A percentile compares a stretch with the other conserved stretches of the same genome.
Conservation (phyloP, 2,888 invertebrate genomes). For the Sialis lutaria region DNA sequence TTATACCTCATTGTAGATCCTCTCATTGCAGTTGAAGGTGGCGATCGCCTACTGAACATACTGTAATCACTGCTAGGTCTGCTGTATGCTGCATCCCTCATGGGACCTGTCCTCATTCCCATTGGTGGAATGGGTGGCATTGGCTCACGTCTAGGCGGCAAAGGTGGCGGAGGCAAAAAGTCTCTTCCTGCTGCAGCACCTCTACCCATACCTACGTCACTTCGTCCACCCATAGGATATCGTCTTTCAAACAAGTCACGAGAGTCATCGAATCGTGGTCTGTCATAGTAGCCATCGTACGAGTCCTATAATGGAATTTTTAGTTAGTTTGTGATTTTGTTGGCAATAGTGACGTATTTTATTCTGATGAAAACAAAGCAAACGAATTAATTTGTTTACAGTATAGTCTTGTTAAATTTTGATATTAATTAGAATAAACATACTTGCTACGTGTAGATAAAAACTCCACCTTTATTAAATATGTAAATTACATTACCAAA, state of each 20-base stretch:
- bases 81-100: conserved; percentile 44
- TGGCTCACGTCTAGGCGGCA: conserved; percentile 52
- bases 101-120: conserved; percentile 39
- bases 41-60: conserved; percentile 71
- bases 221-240: conserved; percentile 43
- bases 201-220: conserved; percentile 26
- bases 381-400: no score
- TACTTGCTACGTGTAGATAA: no score
- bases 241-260: conserved; percentile 68
- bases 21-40: conserved; percentile 31
- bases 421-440: no score
- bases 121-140: conserved; percentile 59
- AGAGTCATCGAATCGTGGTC: conserved; percentile 54
- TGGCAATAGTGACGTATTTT: neutral
- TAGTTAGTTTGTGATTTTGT: neutral
- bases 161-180: conserved; percentile 56
- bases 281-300: conserved; percentile 67
- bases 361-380: neutral
- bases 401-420: no score
- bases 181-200: conserved; percentile 37
- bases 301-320: conserved; percentile 35
- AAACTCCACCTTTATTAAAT: no score
- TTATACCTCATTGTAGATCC: conserved; percentile 19
- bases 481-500: no score
- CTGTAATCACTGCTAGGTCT: conserved; percentile 44